Percentiles rank a stretch among this genome's conserved stretches.
Conservation (phyloP, 1,140 invertebrate species). For the Camponotus pennsylvanicus region DNA sequence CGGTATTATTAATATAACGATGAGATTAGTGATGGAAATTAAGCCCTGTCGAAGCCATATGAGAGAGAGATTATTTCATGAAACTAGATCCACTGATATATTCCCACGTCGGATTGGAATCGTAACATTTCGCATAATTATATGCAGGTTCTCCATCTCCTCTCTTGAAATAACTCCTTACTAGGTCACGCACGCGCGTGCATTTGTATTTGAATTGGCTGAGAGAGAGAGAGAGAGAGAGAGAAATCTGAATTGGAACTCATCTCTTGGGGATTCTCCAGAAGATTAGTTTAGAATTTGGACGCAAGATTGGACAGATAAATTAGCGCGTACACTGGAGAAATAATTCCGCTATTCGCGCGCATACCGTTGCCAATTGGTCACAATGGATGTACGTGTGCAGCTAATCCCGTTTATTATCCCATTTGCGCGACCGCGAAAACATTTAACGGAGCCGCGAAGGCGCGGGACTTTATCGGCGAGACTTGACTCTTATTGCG, state of each 20-base stretch:
- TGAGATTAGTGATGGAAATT: conserved; percentile 50
- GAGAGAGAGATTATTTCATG: conserved; percentile 19
- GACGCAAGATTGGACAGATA: not conserved
- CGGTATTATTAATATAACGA: conserved; percentile 4
- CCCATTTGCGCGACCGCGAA: conserved; percentile 34
- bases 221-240: too few species aligned
- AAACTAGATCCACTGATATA: conserved; percentile 39
- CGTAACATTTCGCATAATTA: not conserved
- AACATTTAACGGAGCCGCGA: conserved; percentile 14
- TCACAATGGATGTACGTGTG: conserved; percentile 2
- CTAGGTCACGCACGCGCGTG: not conserved
- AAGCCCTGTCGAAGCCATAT: conserved; percentile 10
- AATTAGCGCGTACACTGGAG: not conserved
- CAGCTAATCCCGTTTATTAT: conserved; percentile 51
- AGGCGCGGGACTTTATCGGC: conserved; percentile 47
- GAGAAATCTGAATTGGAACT: not conserved
- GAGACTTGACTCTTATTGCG: conserved; percentile 47
- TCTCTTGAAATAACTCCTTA: not conserved
- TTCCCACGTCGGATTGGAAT: conserved; percentile 51
- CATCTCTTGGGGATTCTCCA: not conserved
- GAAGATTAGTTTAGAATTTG: not conserved
- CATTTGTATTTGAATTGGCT: not conserved
- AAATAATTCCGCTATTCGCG: conserved; percentile 32
- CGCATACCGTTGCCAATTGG: conserved; percentile 46
- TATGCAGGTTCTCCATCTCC: conserved; percentile 1